These are phyloP conservation scores for Nyctereutes procyonoides DNA, from an alignment of 2,113 vertebrate genomes.

Conservation along the genomic window DNA sequence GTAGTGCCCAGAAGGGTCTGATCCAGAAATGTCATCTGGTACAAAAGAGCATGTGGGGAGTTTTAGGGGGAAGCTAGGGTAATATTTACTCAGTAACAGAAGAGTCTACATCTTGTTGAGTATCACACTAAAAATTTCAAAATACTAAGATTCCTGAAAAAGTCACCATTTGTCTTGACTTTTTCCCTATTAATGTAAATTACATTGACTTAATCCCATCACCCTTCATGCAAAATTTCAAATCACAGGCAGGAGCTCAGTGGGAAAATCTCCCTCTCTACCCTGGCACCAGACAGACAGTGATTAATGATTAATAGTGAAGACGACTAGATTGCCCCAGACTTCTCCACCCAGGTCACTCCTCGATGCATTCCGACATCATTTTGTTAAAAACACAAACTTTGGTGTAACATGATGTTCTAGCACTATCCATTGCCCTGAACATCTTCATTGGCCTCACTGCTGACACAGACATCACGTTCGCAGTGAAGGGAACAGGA, in stretches of 20 bases:
- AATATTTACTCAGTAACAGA: not conserved
- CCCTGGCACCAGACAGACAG: not conserved
- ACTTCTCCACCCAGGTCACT: not conserved
- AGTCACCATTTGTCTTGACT: not conserved
- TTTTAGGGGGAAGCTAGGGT: no score
- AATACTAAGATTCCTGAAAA: not conserved
- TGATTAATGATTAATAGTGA: rapidly evolving
- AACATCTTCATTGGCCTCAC: not conserved
- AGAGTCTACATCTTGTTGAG: not conserved
- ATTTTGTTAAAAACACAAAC: not conserved
- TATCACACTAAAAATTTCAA: not conserved
- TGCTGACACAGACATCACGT: not conserved
- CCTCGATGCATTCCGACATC: rapidly evolving
- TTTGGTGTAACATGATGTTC: not conserved
- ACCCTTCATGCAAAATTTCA: not conserved
- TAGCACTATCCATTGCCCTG: not conserved
- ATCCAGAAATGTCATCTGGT: not conserved
- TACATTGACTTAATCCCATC: not conserved
- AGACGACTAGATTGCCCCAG: no score
- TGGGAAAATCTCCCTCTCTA: not conserved
- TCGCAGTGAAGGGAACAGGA: rapidly evolving
- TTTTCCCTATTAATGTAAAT: not conserved
- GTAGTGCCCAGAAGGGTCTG: not conserved
- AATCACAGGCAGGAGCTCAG: not conserved
- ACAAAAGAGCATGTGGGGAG: not conserved